phyloP scores from a whole-genome alignment of 1,140 invertebrate species.

The Prorops nasuta region DNA sequence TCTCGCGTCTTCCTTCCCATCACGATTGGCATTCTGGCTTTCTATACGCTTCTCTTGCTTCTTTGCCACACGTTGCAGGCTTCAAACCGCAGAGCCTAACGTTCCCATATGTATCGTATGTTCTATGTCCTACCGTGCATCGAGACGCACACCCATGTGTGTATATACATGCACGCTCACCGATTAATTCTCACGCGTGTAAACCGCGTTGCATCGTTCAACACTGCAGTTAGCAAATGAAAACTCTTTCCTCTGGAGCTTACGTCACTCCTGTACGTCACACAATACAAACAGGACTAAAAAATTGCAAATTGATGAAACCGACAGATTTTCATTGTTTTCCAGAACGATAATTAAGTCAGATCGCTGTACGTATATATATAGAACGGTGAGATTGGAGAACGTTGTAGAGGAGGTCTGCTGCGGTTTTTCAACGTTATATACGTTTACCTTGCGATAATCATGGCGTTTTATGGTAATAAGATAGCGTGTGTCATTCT shows the following conservation, averaged over 20 bases:
- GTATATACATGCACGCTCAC: slow-evolving; percentile 22
- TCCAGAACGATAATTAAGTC: too few relatives aligned
- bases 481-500: slow-evolving; percentile 41
- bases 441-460: slow-evolving; percentile 58
- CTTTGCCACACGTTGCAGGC: slow-evolving; percentile 45
- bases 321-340: too few relatives aligned
- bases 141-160: slow-evolving; percentile 31
- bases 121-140: slow-evolving; percentile 45
- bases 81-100: slow-evolving; percentile 54
- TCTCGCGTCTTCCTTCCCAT: too few relatives aligned
- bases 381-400: too few relatives aligned
- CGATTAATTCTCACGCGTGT: slow-evolving; percentile 32
- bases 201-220: slow-evolving; percentile 4
- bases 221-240: too few relatives aligned
- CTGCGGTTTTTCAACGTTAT: slow-evolving; percentile 51
- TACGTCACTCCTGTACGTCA: too few relatives aligned
- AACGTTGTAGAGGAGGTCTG: slow-evolving; percentile 50
- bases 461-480: slow-evolving; percentile 57
- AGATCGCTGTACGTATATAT: too few relatives aligned
- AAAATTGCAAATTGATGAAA: too few relatives aligned
- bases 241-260: too few relatives aligned
- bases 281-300: too few relatives aligned
- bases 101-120: slow-evolving; percentile 59
- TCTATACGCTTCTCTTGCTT: slow-evolving; percentile 11
- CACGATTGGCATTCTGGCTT: too few relatives aligned